Evolutionary conservation across 2,797 vertebrate genomes (phyloP), one percentile per base, ranked within the genome.

Genomic region (Neopelma chrysocephalum): DNA sequence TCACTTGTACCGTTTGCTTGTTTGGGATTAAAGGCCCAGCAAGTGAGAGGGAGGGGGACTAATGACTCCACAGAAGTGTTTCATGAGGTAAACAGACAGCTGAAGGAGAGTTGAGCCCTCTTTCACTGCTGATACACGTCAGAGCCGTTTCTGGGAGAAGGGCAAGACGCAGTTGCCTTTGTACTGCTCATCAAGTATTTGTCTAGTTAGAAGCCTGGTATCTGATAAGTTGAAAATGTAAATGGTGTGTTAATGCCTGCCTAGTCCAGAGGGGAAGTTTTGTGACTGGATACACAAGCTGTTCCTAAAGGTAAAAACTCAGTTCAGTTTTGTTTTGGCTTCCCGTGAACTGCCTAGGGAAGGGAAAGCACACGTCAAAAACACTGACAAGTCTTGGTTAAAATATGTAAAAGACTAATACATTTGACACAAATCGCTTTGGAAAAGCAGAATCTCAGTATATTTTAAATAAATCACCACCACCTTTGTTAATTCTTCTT

Each of bases 11-110:
- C 5, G 9, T 14, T n/a, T 7, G 3, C 16, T 57, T 15, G 5
- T 51, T 32, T 21, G 29, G 26, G 9, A 31, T n/a, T 42, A 47
- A 66, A 40, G 29, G 25, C 9, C 0, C 7, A 42, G 9, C 0
- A 0, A 43, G 10, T 2, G 57, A 50, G 26, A 9, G 18, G 1
- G 1, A 14, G 32, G 27, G 16, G 15, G 10, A 4, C 0, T 6
- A 36, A 9, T 22, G 61, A 10, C 32, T 10, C n/a, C 8, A 7
- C 32, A 9, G 27, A 22, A 23, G 10, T 1, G 16, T 17, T 66
- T 26, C 15, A 2, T 1, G 10, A 68, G 53, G 48, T 48, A 45
- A 68, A 64, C 0, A 7, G 16, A n/a, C 48, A 23, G 2, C 25
- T 11, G 58, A 3, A 31, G 45, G 25, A 48, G 12, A 9, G 4